A percentile compares a stretch with the other conserved stretches of the same genome.
These are phyloP conservation scores for Mastomys coucha DNA, from an alignment of 2,113 vertebrate species.

Conservation along the genomic window DNA sequence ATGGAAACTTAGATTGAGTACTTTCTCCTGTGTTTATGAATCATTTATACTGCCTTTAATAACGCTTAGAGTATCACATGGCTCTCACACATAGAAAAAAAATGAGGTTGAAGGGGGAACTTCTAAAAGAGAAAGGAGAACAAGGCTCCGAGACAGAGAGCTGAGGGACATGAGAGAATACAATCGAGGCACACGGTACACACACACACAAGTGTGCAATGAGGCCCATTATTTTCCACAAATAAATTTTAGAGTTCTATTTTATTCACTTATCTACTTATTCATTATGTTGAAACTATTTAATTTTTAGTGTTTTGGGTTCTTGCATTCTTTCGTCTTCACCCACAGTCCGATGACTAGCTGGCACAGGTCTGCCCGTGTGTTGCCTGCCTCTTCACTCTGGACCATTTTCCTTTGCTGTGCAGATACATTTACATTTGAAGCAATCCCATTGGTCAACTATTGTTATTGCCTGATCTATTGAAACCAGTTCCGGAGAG, in stretches of 20 bases:
- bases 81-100: not conserved
- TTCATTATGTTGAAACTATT: not conserved
- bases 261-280: not conserved
- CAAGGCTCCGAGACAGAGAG: not conserved
- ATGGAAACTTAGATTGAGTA: not conserved
- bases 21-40: not conserved
- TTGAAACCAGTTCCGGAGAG: not conserved
- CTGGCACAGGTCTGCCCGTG: not conserved
- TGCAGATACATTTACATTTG: not conserved
- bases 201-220: not conserved
- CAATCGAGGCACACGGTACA: not conserved
- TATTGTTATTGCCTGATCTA: not conserved
- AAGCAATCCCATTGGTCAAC: not conserved
- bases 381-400: not conserved
- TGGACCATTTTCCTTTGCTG: not conserved
- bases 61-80: not conserved
- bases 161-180: not conserved
- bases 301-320: not conserved
- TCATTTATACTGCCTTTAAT: not conserved
- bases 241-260: not conserved
- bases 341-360: not conserved
- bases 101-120: not conserved
- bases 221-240: not conserved
- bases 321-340: not conserved
- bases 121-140: not conserved